Conservation (phyloP, 1,140 invertebrate genomes). For the Cotesia vestalis region DNA sequence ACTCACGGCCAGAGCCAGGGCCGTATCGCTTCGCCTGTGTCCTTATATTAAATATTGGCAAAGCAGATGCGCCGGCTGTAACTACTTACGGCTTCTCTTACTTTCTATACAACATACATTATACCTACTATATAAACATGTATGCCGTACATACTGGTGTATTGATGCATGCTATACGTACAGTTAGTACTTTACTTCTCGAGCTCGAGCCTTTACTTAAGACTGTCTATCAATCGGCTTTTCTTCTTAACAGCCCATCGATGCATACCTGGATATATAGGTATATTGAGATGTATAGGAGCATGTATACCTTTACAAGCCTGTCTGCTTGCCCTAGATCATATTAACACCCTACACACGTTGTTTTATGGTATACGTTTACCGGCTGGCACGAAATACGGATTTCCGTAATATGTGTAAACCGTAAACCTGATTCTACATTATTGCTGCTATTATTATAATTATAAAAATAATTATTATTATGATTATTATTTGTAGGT, state of each 20-base stretch:
- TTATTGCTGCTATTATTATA: neutral
- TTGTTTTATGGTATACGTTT: neutral
- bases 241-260: neutral
- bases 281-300: no score
- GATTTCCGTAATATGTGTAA: no score
- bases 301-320: neutral
- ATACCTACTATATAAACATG: neutral
- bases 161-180: neutral
- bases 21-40: slow-evolving; percentile 41
- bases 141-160: neutral
- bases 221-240: slow-evolving; percentile 10
- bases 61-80: slow-evolving; percentile 21
- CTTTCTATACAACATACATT: neutral
- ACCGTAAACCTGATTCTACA: no score
- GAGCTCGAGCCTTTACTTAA: neutral
- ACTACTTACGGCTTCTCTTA: slow-evolving; percentile 26
- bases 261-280: no score
- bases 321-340: neutral
- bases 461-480: neutral
- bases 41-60: slow-evolving; percentile 7
- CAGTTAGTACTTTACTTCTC: no score
- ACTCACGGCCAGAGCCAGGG: slow-evolving; percentile 57
- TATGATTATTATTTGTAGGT: neutral
- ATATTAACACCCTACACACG: slow-evolving; percentile 1
- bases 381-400: slow-evolving; percentile 4